Evolutionary conservation across 2,888 invertebrate genomes (phyloP).

Genomic region (Trissoscelio sp.): DNA sequence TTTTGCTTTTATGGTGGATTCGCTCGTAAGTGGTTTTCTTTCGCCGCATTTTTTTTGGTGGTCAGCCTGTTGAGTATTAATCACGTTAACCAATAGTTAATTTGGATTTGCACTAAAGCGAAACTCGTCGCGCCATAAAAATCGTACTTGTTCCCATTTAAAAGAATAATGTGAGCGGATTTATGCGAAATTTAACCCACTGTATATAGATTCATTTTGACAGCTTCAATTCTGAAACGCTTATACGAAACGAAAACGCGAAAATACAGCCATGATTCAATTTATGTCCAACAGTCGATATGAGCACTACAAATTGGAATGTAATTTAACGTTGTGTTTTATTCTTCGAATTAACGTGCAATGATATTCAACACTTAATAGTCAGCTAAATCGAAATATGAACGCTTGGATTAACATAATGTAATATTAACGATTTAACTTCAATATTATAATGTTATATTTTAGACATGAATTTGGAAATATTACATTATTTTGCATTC

Average conservation of each 20-base stretch:
- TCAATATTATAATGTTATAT: not conserved
- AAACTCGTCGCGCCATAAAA: not conserved
- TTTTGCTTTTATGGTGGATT: not conserved
- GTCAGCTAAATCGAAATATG: not conserved
- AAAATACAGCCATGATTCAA: not conserved
- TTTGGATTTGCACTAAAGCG: not conserved
- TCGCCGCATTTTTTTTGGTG: not conserved
- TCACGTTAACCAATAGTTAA: not conserved
- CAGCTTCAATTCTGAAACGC: not conserved
- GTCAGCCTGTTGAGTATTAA: slow-evolving; percentile 9
- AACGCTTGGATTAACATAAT: slow-evolving; percentile 3
- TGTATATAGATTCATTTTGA: not conserved
- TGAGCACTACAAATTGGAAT: not conserved
- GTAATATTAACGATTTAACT: slow-evolving; percentile 1
- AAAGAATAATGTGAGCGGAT: not conserved
- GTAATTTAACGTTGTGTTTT: not conserved
- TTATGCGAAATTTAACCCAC: not conserved
- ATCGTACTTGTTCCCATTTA: not conserved
- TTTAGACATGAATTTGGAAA: too few relatives aligned
- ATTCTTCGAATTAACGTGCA: not conserved
- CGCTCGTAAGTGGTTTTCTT: not conserved
- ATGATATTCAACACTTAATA: slow-evolving; percentile 4
- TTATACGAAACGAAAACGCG: not conserved
- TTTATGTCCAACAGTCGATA: not conserved
- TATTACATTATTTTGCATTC: too few relatives aligned